Evolutionary conservation across 1,140 invertebrate species (phyloP).

Genomic region (Probaryconus sp.): DNA sequence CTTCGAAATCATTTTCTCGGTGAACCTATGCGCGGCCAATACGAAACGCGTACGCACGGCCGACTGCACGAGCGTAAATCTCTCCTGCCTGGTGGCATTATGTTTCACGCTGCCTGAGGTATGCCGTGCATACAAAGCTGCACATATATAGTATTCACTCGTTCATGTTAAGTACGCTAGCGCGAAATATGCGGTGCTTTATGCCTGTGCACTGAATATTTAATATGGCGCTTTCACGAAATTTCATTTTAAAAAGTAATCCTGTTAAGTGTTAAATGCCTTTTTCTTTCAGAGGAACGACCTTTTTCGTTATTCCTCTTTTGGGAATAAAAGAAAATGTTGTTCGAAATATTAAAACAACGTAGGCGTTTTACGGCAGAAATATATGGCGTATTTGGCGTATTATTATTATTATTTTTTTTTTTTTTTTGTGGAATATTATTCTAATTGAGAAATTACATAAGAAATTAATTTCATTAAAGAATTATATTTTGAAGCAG

Average conservation of each 20-base stretch:
- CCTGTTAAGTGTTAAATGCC: slow-evolving; percentile 19
- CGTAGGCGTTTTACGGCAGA: too few relatives aligned
- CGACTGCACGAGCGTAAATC: slow-evolving; percentile 48
- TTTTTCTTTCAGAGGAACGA: slow-evolving; percentile 16
- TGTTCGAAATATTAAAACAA: too few relatives aligned
- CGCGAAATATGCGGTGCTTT: slow-evolving; percentile 11
- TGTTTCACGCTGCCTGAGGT: slow-evolving; percentile 38
- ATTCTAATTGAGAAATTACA: too few relatives aligned
- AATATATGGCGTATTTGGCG: slow-evolving; percentile 13
- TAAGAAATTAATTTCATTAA: too few relatives aligned
- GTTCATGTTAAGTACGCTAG: slow-evolving; percentile 20
- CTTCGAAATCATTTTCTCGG: slow-evolving; percentile 35
- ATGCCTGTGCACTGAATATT: slow-evolving; percentile 24
- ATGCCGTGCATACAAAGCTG: background rate
- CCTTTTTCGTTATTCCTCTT: background rate
- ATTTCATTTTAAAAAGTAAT: slow-evolving; percentile 20
- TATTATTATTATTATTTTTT: too few relatives aligned
- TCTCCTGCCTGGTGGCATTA: slow-evolving; percentile 49
- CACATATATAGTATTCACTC: slow-evolving; percentile 24
- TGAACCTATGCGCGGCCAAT: slow-evolving; percentile 4
- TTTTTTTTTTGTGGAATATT: too few relatives aligned
- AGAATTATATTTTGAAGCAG: too few relatives aligned
- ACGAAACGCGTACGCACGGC: background rate
- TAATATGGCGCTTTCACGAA: slow-evolving; percentile 8
- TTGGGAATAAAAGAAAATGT: background rate